These are phyloP conservation scores for Micoletzkya japonica DNA, from an alignment of 2,888 invertebrate species.

Conservation along the genomic window DNA sequence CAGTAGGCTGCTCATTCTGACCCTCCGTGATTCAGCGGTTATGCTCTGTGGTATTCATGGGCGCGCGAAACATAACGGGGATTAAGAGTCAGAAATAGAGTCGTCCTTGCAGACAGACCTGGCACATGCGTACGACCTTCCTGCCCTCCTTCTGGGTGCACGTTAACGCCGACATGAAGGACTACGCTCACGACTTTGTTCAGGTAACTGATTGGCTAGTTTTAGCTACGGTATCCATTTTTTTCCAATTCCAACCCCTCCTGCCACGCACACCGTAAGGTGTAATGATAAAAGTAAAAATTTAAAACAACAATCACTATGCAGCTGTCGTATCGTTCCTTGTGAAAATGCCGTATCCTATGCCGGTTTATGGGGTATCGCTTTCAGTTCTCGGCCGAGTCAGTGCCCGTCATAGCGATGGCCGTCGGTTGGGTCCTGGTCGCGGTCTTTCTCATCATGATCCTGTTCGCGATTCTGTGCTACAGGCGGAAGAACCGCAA, in stretches of 20 bases:
- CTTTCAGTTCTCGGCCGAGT: conserved; percentile 12
- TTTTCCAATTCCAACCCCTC: not conserved
- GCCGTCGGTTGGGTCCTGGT: not conserved
- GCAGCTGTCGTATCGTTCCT: too few species aligned
- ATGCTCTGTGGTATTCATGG: not conserved
- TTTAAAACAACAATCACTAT: not conserved
- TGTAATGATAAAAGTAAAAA: too few species aligned
- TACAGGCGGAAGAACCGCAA: not conserved
- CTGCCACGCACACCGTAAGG: not conserved
- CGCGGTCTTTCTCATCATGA: not conserved
- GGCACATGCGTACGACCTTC: conserved; percentile 33
- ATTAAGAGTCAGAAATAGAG: not conserved
- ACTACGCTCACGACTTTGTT: conserved; percentile 43
- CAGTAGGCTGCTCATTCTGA: too few species aligned
- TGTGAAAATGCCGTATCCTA: too few species aligned
- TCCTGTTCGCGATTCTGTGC: not conserved
- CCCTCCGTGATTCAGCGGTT: not conserved
- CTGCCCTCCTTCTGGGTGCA: conserved; percentile 43
- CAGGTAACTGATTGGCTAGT: conserved; percentile 26
- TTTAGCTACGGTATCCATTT: not conserved
- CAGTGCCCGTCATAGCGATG: not conserved
- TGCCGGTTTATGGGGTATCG: too few species aligned
- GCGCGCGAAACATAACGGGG: not conserved
- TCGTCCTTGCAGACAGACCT: not conserved
- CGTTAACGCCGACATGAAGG: conserved; percentile 36